These are phyloP conservation scores for Drosophila sulfurigaster DNA, from an alignment of 1,140 invertebrate genomes.

Conservation along the genomic window DNA sequence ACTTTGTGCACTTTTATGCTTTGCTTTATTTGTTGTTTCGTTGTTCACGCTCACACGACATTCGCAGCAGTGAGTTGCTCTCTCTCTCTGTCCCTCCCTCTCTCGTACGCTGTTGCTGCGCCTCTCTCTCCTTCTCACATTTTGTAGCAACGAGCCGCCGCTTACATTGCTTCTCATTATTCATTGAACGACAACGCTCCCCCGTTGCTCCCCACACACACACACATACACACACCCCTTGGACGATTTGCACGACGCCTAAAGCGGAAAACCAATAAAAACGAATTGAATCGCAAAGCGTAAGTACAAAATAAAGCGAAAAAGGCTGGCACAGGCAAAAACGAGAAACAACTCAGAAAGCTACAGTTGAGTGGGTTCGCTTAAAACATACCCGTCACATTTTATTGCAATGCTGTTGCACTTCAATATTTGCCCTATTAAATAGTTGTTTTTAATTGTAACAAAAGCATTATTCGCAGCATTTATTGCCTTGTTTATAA, in stretches of 20 bases:
- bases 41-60: constrained; percentile 51
- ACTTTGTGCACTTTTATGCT: constrained; percentile 79
- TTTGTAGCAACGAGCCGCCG: constrained; percentile 27
- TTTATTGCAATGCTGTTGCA: no score
- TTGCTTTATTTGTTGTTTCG: constrained; percentile 79
- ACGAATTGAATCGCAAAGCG: constrained; percentile 83
- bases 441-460: no score
- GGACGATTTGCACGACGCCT: constrained; percentile 74
- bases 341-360: constrained; percentile 46
- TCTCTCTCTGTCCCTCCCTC: constrained; percentile 25
- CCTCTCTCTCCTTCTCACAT: constrained; percentile 14
- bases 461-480: no score
- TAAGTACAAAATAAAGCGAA: constrained; percentile 83
- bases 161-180: constrained; percentile 80
- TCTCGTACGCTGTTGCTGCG: constrained; percentile 26
- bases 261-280: constrained; percentile 84
- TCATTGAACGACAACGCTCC: constrained; percentile 74
- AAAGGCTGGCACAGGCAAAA: constrained; percentile 61
- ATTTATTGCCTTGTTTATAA: no score
- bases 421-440: no score
- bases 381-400: no score
- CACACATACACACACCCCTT: constrained; percentile 57
- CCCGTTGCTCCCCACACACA: constrained; percentile 33
- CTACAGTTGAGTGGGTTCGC: no score
- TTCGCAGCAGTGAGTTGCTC: constrained; percentile 31